Percentiles rank a stretch among this genome's conserved stretches.
phyloP scores from a whole-genome alignment of 1,140 invertebrate genomes.

The Eupristina koningsbergeri region DNA sequence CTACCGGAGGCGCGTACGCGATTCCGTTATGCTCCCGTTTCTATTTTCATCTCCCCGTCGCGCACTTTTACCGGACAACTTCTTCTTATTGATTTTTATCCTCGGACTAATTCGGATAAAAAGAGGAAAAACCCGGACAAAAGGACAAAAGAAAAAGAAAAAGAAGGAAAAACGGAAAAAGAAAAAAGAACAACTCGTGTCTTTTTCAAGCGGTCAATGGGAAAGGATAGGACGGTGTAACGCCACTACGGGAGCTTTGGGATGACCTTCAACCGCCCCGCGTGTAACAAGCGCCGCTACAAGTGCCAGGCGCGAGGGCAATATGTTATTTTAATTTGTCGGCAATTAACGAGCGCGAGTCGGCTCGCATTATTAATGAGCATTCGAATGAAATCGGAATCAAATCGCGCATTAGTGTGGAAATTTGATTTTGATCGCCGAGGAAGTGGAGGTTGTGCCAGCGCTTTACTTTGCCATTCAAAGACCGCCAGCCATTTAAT shows the following conservation, averaged over 20 bases:
- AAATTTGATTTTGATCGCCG: not conserved
- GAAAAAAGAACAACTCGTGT: not conserved
- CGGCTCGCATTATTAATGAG: not conserved
- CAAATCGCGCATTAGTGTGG: not conserved
- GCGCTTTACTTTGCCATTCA: not conserved
- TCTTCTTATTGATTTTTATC: conserved; percentile 20
- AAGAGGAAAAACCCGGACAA: no score
- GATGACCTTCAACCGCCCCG: no score
- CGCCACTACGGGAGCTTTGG: no score
- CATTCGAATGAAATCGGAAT: not conserved
- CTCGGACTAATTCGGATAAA: conserved; percentile 10
- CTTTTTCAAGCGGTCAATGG: not conserved
- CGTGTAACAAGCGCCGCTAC: no score
- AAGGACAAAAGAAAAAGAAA: no score
- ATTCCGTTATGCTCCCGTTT: conserved; percentile 49
- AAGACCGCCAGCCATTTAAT: not conserved
- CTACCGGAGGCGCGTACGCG: conserved; percentile 52
- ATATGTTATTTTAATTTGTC: not conserved
- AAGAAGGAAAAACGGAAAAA: no score
- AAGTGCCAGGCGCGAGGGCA: not conserved
- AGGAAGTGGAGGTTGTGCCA: not conserved
- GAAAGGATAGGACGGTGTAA: no score
- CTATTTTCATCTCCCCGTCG: conserved; percentile 41
- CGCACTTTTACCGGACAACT: not conserved
- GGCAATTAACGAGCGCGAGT: not conserved